Evolutionary conservation across 2,113 vertebrate species (phyloP).

Genomic region (Austrofundulus limnaeus): DNA sequence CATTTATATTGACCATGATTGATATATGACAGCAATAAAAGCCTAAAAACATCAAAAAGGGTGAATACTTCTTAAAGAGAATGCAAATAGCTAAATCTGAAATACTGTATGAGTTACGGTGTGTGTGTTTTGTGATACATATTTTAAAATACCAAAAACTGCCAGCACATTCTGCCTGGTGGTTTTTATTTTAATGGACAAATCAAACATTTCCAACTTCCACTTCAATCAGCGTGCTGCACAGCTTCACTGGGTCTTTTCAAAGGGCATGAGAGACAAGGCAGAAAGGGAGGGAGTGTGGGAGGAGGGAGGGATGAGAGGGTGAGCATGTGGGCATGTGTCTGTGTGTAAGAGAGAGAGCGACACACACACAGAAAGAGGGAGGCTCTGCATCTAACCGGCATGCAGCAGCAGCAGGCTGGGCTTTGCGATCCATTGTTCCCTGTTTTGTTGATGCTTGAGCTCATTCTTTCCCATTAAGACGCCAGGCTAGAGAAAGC

Average conservation of each 20-base stretch:
- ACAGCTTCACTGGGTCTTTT: slow-evolving; percentile 33
- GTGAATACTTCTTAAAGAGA: too few species aligned
- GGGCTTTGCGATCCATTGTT: slow-evolving; percentile 77
- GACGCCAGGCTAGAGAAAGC: slow-evolving; percentile 27
- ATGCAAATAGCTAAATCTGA: too few species aligned
- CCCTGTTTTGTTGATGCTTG: slow-evolving; percentile 59
- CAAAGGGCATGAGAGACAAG: slow-evolving; percentile 12
- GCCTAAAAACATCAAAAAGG: too few species aligned
- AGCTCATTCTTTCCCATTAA: slow-evolving; percentile 52
- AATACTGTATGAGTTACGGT: too few species aligned
- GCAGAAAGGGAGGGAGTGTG: slow-evolving; percentile 17
- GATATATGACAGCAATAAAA: too few species aligned
- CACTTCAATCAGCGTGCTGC: slow-evolving; percentile 17
- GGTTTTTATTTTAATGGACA: not conserved
- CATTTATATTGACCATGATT: too few species aligned
- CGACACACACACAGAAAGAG: slow-evolving; percentile 27
- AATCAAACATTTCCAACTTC: not conserved
- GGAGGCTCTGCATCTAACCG: slow-evolving; percentile 71
- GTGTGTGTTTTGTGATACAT: too few species aligned
- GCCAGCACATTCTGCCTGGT: not conserved
- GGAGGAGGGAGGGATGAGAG: slow-evolving; percentile 22
- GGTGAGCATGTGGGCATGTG: slow-evolving; percentile 44
- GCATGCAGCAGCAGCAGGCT: slow-evolving; percentile 67
- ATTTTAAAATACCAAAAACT: not conserved
- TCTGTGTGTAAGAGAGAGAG: slow-evolving; percentile 25